Base-by-base conservation (phyloP, 2,888 invertebrate species). In the Thymelicus acteon region DNA sequence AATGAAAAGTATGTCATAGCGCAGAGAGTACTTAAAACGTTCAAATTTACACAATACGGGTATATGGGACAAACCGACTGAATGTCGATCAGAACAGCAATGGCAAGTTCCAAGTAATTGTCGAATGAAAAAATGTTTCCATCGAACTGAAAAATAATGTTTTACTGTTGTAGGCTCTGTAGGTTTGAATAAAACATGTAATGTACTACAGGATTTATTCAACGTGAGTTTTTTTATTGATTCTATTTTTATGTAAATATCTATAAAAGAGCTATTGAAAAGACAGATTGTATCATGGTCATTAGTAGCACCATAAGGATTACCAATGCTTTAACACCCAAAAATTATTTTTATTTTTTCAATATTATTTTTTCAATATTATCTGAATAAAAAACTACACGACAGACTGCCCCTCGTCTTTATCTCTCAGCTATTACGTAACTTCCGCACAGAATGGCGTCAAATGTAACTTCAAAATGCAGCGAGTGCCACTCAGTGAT, bases 1-100 rank as follows among this genome's bases (percentile, higher is more conserved):
- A 69, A 69, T 58, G 48, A 70, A 70, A 70, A 70, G 70, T 70
- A 48, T 70, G 70, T 64, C 69, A 60, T 57, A 60, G 49, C 64
- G 47, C 52, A 52, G 64, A 60, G 64, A 64, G 64, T 60, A 70
- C 70, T 70, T 64, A 49, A 70, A 70, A 64, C 37, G 49, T 60
- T 70, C 60, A 44, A 54, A 58, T 70, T 70, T 60, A 39, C 70
- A 70, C 70, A 70, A 70, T 70, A 31, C 24, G 44, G 54, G 44
- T 65, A 54, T 65, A 54, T 71, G 60, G 64, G 65, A 54, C 60
- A 65, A n/a, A 44, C 37, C 44, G 31, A 65, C 44, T 71, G 65
- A 71, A 71, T 71, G 65, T 37, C 60, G 70, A 70, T 70, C 70
- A 60, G 31, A 58, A 69, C 19, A 63, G 64, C 60, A 64, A 64